Evolutionary conservation across 2,113 vertebrate genomes (phyloP), one percentile per base, ranked within the genome.

Genomic region (Sturnira hondurensis): DNA sequence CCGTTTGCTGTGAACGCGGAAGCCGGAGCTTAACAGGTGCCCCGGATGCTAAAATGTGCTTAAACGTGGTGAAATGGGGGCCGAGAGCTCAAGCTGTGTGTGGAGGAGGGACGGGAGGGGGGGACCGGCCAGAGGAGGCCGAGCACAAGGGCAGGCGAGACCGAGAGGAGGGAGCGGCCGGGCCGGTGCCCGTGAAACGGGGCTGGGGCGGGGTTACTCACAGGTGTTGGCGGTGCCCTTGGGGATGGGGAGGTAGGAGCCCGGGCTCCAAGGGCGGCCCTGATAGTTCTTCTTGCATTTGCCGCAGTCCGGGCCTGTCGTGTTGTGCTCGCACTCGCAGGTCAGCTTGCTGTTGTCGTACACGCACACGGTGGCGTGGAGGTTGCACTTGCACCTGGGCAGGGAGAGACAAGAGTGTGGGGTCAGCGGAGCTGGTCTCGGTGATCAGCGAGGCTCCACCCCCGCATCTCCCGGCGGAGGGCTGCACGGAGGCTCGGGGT

Each of bases 191-290:
- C 15, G 54, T 38, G 89, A 47, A 20, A 36, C 0, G 43, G 41
- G 17, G 36, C 14, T 22, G 95, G 78, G 86, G 93, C 77, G 93
- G 22, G 93, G 93, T 45, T 98, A 99, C 99, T 99, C 99, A 99
- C 99, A 99, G 99, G 99, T 99, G 99, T 99, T 99, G 93, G 99
- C 99, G 20, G 99, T 99, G 98, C 99, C 99, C 97, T 99, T 99
- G 93, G 99, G 99, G 97, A 99, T 99, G 94, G 99, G 99, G 92
- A 99, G 99, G 94, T 99, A 99, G 38, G 99, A 99, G 95, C 99
- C 99, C 28, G 99, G 98, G 52, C 99, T 99, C 99, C 99, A 99
- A 0, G 99, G 98, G 71, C 99, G 98, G 83, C 99, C 99, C 98
- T 99, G 99, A 98, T 99, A 99, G 97, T 98, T 99, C 98, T 99